These are phyloP conservation scores for Drosophila rubida DNA, from an alignment of 2,888 invertebrate genomes.

Conservation along the genomic window DNA sequence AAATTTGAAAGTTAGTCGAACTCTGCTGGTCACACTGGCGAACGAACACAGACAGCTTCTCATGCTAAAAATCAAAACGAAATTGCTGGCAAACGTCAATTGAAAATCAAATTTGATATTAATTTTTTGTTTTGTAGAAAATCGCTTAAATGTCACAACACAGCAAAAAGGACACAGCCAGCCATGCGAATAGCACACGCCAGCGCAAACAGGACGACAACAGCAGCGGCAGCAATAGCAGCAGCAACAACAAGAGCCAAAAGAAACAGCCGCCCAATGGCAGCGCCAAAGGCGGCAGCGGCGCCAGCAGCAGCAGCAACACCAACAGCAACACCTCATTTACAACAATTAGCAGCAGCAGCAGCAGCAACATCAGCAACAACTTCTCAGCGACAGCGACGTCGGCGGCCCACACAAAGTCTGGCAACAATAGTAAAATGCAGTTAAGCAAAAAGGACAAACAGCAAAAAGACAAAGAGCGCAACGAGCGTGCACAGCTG, in stretches of 20 bases:
- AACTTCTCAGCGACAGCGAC: slow-evolving; percentile 10
- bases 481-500: slow-evolving; percentile 87
- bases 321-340: slow-evolving; percentile 40
- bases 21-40: slow-evolving; percentile 4
- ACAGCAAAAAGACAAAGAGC: slow-evolving; percentile 85
- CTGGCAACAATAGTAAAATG: slow-evolving; percentile 42
- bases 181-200: slow-evolving; percentile 55
- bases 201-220: slow-evolving; percentile 59
- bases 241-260: slow-evolving; percentile 54
- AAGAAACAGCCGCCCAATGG: slow-evolving; percentile 62
- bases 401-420: slow-evolving; percentile 38
- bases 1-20: background rate
- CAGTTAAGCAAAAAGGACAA: slow-evolving; percentile 75
- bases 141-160: slow-evolving; percentile 81
- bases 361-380: slow-evolving; percentile 22
- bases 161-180: slow-evolving; percentile 74
- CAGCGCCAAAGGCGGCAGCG: slow-evolving; percentile 34
- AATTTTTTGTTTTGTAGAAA: slow-evolving; percentile 27
- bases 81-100: background rate
- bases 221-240: slow-evolving; percentile 42
- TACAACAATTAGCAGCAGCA: slow-evolving; percentile 27
- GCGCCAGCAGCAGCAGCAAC: slow-evolving; percentile 28
- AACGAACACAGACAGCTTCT: background rate
- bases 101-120: background rate
- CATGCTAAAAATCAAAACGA: background rate